phyloP scores from a whole-genome alignment of 1,140 invertebrate species.

The Homarus americanus region DNA sequence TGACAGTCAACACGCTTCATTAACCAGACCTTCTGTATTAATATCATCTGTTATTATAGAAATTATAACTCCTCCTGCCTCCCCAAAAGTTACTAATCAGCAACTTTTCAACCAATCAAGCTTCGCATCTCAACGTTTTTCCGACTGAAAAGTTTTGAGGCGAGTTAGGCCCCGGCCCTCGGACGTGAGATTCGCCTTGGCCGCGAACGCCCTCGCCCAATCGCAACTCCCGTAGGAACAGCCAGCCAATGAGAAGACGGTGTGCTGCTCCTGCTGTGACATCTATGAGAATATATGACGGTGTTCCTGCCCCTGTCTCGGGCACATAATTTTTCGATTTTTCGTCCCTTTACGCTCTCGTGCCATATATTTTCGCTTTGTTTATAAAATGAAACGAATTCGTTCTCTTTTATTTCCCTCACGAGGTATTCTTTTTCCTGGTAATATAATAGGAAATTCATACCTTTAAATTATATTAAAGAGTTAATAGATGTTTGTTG shows the following conservation, averaged over 20 bases:
- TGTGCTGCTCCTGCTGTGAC: slow-evolving; percentile 48
- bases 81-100: slow-evolving; percentile 54
- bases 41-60: slow-evolving; percentile 9
- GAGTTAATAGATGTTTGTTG: background rate
- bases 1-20: background rate
- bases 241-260: slow-evolving; percentile 58
- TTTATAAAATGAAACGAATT: background rate
- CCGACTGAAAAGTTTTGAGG: slow-evolving; percentile 35
- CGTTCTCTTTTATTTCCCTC: background rate
- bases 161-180: slow-evolving; percentile 5
- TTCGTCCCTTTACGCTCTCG: background rate
- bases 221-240: slow-evolving; percentile 37
- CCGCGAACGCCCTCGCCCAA: slow-evolving; percentile 24
- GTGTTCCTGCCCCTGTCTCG: slow-evolving; percentile 43
- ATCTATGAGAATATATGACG: slow-evolving; percentile 70
- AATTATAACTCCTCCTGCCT: slow-evolving; percentile 25
- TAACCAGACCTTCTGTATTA: slow-evolving; percentile 6
- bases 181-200: slow-evolving; percentile 50
- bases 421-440: background rate
- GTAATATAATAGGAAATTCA: background rate
- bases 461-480: background rate
- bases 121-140: slow-evolving; percentile 46
- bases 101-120: slow-evolving; percentile 62
- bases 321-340: slow-evolving; percentile 30
- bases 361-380: slow-evolving; percentile 42